These are phyloP conservation scores for Anisognathus igniventris DNA, from an alignment of 2,797 vertebrate genomes.

Conservation along the genomic window DNA sequence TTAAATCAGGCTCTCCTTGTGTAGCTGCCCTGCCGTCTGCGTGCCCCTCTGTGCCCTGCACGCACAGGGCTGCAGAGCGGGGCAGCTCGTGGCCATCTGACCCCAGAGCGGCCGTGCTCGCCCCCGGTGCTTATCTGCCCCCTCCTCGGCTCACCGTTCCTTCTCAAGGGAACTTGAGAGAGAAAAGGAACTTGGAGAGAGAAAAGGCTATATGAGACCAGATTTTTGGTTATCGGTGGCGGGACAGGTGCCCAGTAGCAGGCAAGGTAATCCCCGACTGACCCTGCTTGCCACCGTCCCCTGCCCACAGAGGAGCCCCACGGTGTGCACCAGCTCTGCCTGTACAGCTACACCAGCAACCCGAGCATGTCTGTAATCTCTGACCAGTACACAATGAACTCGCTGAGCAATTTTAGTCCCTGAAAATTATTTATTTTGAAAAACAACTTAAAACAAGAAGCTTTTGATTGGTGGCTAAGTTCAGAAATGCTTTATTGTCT, in stretches of 20 bases:
- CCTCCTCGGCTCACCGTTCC: fast-evolving
- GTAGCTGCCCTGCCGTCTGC: neutral
- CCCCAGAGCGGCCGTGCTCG: neutral
- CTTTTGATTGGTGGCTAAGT: neutral
- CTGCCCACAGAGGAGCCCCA: neutral
- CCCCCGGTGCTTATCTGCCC: fast-evolving
- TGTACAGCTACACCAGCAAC: neutral
- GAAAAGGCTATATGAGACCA: neutral
- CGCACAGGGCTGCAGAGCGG: neutral
- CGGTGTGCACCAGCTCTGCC: neutral
- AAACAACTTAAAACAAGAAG: neutral
- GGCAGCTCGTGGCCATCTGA: neutral
- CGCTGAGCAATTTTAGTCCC: neutral
- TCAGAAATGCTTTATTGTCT: neutral
- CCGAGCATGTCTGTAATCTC: neutral
- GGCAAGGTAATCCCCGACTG: neutral
- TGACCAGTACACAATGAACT: neutral
- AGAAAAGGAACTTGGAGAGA: neutral
- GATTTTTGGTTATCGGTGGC: neutral
- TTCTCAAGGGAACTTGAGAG: neutral
- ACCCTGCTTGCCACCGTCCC: neutral
- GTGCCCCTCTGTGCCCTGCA: neutral
- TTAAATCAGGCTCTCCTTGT: neutral
- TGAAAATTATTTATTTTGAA: neutral
- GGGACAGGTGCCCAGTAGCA: neutral